Conservation (phyloP, 2,113 vertebrate species). For the Indicator indicator region DNA sequence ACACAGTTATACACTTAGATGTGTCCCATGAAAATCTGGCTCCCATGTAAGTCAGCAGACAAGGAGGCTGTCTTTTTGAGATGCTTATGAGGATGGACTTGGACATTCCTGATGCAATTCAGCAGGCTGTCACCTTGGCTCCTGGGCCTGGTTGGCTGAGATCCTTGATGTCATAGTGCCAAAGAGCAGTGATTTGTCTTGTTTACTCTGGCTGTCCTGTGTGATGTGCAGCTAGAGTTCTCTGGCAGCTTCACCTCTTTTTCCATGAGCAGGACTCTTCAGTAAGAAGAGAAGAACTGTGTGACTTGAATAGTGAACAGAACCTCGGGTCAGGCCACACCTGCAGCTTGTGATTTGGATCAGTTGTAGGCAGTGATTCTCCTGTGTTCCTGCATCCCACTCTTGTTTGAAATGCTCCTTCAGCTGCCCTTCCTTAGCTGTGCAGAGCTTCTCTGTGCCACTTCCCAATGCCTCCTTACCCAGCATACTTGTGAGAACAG, state of each 20-base stretch:
- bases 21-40: background rate
- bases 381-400: background rate
- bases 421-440: background rate
- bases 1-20: background rate
- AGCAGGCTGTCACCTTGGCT: background rate
- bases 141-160: background rate
- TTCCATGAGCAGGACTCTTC: background rate
- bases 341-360: background rate
- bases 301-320: background rate
- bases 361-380: too few relatives aligned
- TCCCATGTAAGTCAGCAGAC: background rate
- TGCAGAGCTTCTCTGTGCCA: background rate
- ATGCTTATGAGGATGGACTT: background rate
- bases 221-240: background rate
- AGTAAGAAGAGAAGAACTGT: background rate
- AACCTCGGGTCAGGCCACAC: background rate
- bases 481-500: background rate
- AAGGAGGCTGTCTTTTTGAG: background rate
- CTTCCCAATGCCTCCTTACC: background rate
- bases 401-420: background rate
- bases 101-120: background rate
- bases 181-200: accelerated
- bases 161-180: background rate
- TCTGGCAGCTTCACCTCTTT: background rate
- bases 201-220: background rate